Evolutionary conservation across 1,140 invertebrate genomes (phyloP).

Genomic region (Sycophaga agraensis): DNA sequence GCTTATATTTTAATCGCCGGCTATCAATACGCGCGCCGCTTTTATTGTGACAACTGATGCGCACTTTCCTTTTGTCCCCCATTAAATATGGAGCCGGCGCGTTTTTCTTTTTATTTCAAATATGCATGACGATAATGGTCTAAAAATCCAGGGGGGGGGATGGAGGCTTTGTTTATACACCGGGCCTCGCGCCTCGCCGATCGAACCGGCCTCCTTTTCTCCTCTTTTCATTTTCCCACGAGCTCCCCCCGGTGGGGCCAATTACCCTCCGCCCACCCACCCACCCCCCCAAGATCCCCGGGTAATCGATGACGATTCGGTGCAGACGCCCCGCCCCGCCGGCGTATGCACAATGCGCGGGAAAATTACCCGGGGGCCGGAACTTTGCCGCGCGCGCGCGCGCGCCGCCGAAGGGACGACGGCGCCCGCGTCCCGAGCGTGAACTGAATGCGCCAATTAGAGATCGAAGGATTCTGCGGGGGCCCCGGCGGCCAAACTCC

Average conservation of each 20-base stretch:
- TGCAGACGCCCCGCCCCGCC: not conserved
- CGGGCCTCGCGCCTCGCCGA: not conserved
- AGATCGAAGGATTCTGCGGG: conserved; percentile 49
- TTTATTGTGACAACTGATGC: conserved; percentile 9
- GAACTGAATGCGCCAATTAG: conserved; percentile 54
- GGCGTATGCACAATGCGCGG: not conserved
- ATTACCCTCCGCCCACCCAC: too few species aligned
- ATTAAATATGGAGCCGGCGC: too few species aligned
- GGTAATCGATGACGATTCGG: conserved; percentile 16
- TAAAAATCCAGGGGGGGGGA: too few species aligned
- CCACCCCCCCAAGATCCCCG: too few species aligned
- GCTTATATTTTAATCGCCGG: conserved; percentile 24
- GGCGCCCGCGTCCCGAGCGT: too few species aligned
- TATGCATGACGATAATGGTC: too few species aligned
- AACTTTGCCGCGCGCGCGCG: conserved; percentile 28
- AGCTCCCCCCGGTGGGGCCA: too few species aligned
- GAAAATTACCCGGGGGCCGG: conserved; percentile 10
- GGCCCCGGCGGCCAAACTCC: conserved; percentile 38
- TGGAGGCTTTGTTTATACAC: too few species aligned
- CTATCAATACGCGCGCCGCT: not conserved
- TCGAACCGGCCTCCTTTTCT: not conserved
- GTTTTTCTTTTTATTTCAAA: too few species aligned
- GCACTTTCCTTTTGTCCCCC: too few species aligned
- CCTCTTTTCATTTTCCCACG: too few species aligned
- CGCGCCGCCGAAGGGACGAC: too few species aligned